Evolutionary conservation across 2,797 vertebrate species (phyloP).

Genomic region (Syndactyla subalaris): DNA sequence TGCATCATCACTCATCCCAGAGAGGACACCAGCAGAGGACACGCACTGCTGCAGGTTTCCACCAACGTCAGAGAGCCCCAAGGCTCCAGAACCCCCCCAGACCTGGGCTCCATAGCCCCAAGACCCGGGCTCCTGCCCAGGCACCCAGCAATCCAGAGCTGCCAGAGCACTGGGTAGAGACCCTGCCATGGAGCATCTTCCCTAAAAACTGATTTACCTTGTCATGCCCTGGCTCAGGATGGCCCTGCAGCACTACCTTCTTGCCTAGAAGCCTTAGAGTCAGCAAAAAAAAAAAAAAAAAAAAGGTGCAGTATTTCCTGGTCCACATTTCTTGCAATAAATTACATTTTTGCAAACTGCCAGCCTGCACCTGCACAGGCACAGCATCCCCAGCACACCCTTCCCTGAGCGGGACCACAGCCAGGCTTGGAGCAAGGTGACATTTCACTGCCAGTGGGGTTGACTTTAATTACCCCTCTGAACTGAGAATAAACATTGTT

Average conservation of each 20-base stretch:
- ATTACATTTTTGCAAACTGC: neutral
- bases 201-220: neutral
- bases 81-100: neutral
- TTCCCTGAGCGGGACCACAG: neutral
- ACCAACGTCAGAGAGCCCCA: neutral
- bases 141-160: neutral
- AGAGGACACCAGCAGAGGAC: constrained; percentile 45
- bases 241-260: neutral
- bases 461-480: neutral
- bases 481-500: neutral
- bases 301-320: neutral
- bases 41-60: constrained; percentile 14
- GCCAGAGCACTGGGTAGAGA: neutral
- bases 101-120: neutral
- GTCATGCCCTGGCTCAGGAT: neutral
- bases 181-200: accelerated
- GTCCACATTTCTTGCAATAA: neutral
- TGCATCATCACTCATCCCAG: constrained; percentile 41
- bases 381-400: neutral
- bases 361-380: neutral
- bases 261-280: neutral
- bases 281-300: neutral
- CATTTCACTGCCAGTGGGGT: neutral
- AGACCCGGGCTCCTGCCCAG: accelerated
- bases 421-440: constrained; percentile 24